Percentiles rank a stretch among this genome's conserved stretches.
phyloP scores from a whole-genome alignment of 1,140 invertebrate species.

The Elymnias hypermnestra region DNA sequence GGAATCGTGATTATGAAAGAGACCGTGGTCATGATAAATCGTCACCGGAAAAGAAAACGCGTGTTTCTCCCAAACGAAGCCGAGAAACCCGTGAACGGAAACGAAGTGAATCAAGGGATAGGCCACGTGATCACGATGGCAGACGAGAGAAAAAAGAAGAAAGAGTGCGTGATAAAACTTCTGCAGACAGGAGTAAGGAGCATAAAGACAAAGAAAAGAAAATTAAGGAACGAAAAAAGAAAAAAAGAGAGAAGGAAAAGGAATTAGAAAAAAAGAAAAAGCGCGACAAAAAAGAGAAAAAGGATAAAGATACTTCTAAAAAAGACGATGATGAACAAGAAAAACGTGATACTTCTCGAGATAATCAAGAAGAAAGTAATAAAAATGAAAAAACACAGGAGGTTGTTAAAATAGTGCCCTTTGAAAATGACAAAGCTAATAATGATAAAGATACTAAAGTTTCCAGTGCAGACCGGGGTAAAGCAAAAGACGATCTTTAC shows the following conservation, averaged over 20 bases:
- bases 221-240: constrained; percentile 68
- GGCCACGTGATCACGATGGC: constrained; percentile 54
- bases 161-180: constrained; percentile 52
- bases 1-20: constrained; percentile 53
- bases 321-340: constrained; percentile 35
- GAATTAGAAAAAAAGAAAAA: constrained; percentile 67
- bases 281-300: constrained; percentile 70
- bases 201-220: constrained; percentile 71
- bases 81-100: constrained; percentile 58
- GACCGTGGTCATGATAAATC: constrained; percentile 52
- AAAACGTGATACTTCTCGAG: constrained; percentile 13
- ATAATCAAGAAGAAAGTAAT: constrained; percentile 16
- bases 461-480: constrained; percentile 25
- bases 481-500: constrained; percentile 55
- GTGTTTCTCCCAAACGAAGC: constrained; percentile 53
- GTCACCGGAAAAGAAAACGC: constrained; percentile 58
- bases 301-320: constrained; percentile 55
- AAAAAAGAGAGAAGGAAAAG: constrained; percentile 70
- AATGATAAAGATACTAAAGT: constrained; percentile 23
- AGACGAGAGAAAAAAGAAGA: constrained; percentile 64
- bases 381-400: constrained; percentile 6
- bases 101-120: constrained; percentile 60
- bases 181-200: constrained; percentile 51
- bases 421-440: constrained; percentile 19
- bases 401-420: constrained; percentile 2